Evolutionary conservation across 2,888 invertebrate genomes (phyloP), one percentile per base, ranked within the genome.

Genomic region (Ectemnius continuus): DNA sequence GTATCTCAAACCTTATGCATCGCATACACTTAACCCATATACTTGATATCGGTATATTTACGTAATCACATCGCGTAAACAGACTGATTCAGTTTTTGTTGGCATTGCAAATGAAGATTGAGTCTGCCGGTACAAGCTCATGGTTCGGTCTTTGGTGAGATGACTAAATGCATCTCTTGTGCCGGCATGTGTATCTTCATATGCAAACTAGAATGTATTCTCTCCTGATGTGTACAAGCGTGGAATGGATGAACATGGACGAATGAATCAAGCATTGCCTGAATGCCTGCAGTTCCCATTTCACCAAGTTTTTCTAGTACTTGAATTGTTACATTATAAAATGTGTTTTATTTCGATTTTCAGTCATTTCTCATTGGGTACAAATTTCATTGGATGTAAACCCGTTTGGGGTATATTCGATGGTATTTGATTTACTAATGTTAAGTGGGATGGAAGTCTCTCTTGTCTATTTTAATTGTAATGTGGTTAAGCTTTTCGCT

Each of bases 141-240:
- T 14, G 13, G n/a, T 75, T 16, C 36, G 23, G 61, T 75, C 56
- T 67, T 18, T 74, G 80, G 76, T 81, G 80, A 81, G 76, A 45
- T 6, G 18, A 63, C 58, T 59, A 26, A 18, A 46, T 56, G 11
- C 14, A 20, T 59, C 60, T n/a, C n/a, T 68, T 62, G 28, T 20
- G 13, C 65, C 59, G 60, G 45, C 5, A 48, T 16, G 45, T 1
- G 6, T 0, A 2, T 18, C 63, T 61, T 59, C 16, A 6, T 68
- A 63, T 73, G 63, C 61, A 59, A 65, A 61, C 8, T 16, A 47
- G 16, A 5, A 14, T 48, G n/a, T 52, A 23, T 48, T 23, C 14
- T 8, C 14, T 1, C 36, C 36, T 11, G 36, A 8, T 36, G 36
- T 36, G 6, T 11, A 8, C 11, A 36, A 8, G 36, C 6, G 4